Conservation (phyloP, 1,140 invertebrate species). For the Adelges cooleyi region DNA sequence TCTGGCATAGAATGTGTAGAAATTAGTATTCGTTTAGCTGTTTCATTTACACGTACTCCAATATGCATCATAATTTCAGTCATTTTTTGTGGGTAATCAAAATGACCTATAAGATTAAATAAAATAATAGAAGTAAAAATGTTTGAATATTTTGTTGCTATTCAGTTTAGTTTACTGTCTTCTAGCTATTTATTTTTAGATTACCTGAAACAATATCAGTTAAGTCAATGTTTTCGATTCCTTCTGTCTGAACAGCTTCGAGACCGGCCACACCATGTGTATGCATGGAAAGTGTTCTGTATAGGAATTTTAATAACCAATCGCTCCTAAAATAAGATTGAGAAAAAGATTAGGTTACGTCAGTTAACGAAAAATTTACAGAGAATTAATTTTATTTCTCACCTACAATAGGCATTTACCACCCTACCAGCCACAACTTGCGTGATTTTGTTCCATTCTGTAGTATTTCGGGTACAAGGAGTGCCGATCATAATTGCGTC, state of each 20-base stretch:
- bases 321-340: conserved; percentile 42
- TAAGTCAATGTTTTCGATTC: conserved; percentile 52
- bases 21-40: conserved; percentile 19
- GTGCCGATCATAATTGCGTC: conserved; percentile 59
- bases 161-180: no score
- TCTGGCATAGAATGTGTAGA: conserved; percentile 12
- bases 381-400: background rate
- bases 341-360: no score
- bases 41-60: conserved; percentile 33
- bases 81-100: conserved; percentile 54
- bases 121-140: no score
- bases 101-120: conserved; percentile 40
- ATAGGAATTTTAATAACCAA: conserved; percentile 57
- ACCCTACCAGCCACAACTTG: conserved; percentile 51
- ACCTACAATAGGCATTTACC: conserved; percentile 56
- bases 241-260: conserved; percentile 44
- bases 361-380: no score
- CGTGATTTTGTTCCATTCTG: conserved; percentile 46
- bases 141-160: no score
- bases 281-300: conserved; percentile 48
- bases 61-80: conserved; percentile 41
- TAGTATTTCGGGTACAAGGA: conserved; percentile 46
- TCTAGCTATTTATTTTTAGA: no score
- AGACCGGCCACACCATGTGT: conserved; percentile 51
- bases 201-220: conserved; percentile 45